These are phyloP conservation scores for Microctonus hyperodae DNA, from an alignment of 2,888 invertebrate species.

Conservation along the genomic window DNA sequence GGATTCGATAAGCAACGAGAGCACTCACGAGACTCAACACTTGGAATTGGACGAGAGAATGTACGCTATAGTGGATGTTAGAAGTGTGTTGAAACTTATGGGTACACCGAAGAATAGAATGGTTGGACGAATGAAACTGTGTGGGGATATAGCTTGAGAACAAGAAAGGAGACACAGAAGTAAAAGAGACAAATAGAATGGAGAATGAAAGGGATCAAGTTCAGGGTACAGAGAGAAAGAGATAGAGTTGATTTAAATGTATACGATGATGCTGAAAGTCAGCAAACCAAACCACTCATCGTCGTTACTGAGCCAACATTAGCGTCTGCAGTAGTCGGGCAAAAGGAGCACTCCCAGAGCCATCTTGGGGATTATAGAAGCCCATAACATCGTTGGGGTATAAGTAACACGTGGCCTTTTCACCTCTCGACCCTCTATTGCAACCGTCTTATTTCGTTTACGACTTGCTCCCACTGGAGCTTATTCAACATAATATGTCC, in stretches of 20 bases:
- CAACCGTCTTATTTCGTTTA: constrained; percentile 20
- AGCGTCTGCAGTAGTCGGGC: constrained; percentile 40
- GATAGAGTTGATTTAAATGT: constrained; percentile 17
- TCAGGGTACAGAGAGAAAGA: constrained; percentile 12
- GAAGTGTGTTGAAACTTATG: constrained; percentile 19
- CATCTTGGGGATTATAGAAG: constrained; percentile 39
- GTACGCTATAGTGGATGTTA: constrained; percentile 20
- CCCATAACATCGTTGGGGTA: constrained; percentile 36
- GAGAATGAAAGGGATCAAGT: constrained; percentile 21
- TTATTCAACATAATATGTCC: constrained; percentile 14
- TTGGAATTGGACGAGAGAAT: constrained; percentile 6
- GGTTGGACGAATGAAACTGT: constrained; percentile 14
- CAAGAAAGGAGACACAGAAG: constrained; percentile 1
- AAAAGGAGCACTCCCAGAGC: constrained; percentile 41
- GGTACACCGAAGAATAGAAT: constrained; percentile 22
- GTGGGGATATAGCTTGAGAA: constrained; percentile 26
- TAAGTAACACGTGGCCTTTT: constrained; percentile 44
- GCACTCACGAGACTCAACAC: constrained; percentile 16
- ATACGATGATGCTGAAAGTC: constrained; percentile 31
- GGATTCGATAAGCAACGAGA: constrained; percentile 39
- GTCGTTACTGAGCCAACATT: constrained; percentile 47
- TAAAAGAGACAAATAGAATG: constrained; percentile 25
- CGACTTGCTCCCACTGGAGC: constrained; percentile 10
- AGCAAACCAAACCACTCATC: constrained; percentile 39
- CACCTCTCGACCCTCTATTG: constrained; percentile 39